A percentile compares a stretch with the other conserved stretches of the same genome.
Evolutionary conservation across 2,888 invertebrate species (phyloP).

Genomic region (Altica lythri): DNA sequence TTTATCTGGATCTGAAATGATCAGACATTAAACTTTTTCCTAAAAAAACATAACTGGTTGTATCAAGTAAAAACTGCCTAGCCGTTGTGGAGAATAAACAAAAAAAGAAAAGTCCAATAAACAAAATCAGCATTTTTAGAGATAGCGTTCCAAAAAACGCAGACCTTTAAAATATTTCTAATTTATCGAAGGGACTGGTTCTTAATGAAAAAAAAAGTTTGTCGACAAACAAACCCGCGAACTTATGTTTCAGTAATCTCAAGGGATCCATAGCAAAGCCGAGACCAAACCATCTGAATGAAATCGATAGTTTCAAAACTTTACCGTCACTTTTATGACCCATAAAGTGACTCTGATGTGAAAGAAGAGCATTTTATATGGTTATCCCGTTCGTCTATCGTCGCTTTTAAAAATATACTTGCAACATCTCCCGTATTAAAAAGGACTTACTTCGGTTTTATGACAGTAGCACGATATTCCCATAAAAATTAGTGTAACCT

Average conservation of each 20-base stretch:
- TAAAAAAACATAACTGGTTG: no score
- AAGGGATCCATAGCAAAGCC: slow-evolving; percentile 33
- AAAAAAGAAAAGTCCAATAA: no score
- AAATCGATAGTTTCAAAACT: slow-evolving; percentile 52
- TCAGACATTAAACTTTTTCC: no score
- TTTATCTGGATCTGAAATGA: no score
- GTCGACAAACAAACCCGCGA: slow-evolving; percentile 22
- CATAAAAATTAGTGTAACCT: slow-evolving; percentile 33
- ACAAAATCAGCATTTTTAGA: no score
- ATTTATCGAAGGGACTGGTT: slow-evolving; percentile 4
- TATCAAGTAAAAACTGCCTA: no score
- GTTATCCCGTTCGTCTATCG: slow-evolving; percentile 42
- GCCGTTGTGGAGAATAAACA: no score
- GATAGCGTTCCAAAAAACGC: no score
- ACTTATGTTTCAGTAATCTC: slow-evolving; percentile 30
- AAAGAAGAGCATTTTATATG: slow-evolving; percentile 47
- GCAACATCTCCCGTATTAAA: slow-evolving; percentile 34
- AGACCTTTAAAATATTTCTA: slow-evolving; percentile 1
- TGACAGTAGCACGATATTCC: slow-evolving; percentile 30
- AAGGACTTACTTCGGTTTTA: slow-evolving; percentile 36
- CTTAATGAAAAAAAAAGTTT: slow-evolving; percentile 9
- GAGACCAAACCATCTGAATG: slow-evolving; percentile 38
- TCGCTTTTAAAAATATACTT: slow-evolving; percentile 36
- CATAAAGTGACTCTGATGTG: slow-evolving; percentile 50
- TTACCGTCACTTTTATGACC: slow-evolving; percentile 52